phyloP scores from a whole-genome alignment of 2,113 vertebrate species.

The Lonchura striata region DNA sequence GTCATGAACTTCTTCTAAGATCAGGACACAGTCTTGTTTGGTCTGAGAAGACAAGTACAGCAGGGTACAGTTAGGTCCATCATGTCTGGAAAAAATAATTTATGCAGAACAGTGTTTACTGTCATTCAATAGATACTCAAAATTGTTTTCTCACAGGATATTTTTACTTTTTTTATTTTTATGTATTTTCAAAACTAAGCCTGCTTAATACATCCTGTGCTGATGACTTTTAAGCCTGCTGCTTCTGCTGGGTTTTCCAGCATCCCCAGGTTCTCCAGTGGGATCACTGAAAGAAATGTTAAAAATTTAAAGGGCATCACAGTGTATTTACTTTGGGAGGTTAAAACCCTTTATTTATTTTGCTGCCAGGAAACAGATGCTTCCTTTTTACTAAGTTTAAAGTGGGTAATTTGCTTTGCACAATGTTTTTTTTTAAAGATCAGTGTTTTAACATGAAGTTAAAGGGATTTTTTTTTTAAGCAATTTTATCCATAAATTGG shows the following conservation, averaged over 20 bases:
- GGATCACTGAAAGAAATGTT: not conserved
- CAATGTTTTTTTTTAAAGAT: not conserved
- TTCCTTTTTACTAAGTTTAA: not conserved
- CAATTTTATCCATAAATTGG: not conserved
- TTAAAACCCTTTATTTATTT: not conserved
- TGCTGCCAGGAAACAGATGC: slow-evolving; percentile 18
- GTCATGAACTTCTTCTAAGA: not conserved
- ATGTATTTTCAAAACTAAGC: not conserved
- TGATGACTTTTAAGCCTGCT: slow-evolving; percentile 42
- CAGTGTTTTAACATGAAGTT: not conserved
- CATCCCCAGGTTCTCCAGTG: not conserved
- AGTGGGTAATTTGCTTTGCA: not conserved
- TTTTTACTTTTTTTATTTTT: slow-evolving; percentile 17
- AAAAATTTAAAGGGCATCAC: not conserved
- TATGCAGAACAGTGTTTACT: not conserved
- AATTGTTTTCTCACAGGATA: slow-evolving; percentile 17
- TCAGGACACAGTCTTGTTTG: not conserved
- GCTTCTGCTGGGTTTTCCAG: not conserved
- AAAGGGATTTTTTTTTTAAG: not conserved
- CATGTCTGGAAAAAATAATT: not conserved
- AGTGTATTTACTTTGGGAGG: not conserved
- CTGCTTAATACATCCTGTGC: not conserved
- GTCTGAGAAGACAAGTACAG: not conserved
- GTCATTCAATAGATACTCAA: not conserved
- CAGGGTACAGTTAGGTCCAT: not conserved